Conservation (phyloP, 2,888 invertebrate genomes). For the Lumbricus terrestris region DNA sequence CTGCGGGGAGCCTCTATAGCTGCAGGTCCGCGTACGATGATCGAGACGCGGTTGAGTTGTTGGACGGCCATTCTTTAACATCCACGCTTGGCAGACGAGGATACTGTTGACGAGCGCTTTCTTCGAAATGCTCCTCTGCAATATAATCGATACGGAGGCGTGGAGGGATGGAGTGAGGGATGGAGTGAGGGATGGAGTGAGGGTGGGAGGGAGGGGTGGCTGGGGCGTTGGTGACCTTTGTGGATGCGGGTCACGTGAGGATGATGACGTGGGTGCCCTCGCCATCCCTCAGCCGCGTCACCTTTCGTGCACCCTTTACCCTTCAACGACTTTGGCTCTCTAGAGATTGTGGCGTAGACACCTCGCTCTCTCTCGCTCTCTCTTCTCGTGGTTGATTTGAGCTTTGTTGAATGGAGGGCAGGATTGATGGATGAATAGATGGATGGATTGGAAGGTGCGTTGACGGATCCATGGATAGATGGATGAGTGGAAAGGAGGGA, state of each 20-base stretch:
- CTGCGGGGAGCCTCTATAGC: not conserved
- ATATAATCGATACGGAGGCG: not conserved
- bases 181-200: too few species aligned
- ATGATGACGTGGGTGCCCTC: not conserved
- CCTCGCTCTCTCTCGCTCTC: too few species aligned
- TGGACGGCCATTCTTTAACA: not conserved
- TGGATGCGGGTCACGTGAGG: not conserved
- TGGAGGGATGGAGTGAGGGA: not conserved
- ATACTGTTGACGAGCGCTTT: conserved; percentile 3
- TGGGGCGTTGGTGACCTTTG: too few species aligned
- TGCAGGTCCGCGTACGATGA: too few species aligned
- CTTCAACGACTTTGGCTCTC: not conserved
- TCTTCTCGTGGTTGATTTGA: not conserved
- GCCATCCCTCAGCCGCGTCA: not conserved
- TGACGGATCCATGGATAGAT: too few species aligned
- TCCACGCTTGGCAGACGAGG: not conserved
- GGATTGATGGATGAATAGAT: too few species aligned
- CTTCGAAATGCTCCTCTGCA: not conserved
- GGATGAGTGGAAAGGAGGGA: too few species aligned
- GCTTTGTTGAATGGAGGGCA: too few species aligned
- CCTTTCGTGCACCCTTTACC: not conserved
- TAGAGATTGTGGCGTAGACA: not conserved
- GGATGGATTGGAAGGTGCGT: not conserved
- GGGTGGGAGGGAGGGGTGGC: too few species aligned
- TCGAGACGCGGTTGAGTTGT: not conserved